Conservation (phyloP, 2,113 vertebrate species). For the Oncorhynchus kisutch region DNA sequence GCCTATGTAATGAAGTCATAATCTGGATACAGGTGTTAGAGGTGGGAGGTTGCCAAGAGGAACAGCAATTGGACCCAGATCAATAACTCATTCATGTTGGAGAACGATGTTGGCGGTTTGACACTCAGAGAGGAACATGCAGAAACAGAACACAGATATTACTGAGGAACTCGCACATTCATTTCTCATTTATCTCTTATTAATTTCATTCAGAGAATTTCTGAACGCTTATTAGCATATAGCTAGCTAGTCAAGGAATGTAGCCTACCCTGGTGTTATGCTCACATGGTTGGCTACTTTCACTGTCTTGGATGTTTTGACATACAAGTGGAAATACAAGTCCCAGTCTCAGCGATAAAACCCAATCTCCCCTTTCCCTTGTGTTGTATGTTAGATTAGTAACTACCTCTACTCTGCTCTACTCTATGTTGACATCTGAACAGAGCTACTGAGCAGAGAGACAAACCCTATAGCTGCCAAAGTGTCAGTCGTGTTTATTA, state of each 20-base stretch:
- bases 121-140: constrained; percentile 33
- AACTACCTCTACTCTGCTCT: background rate
- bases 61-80: constrained; percentile 50
- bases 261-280: background rate
- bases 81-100: constrained; percentile 38
- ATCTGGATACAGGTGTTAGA: constrained; percentile 38
- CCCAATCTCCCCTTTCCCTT: background rate
- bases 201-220: constrained; percentile 13
- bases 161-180: constrained; percentile 11
- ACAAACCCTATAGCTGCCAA: constrained; percentile 12
- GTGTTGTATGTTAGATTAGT: background rate
- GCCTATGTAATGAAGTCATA: constrained; percentile 43
- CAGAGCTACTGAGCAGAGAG: background rate
- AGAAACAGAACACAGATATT: constrained; percentile 30
- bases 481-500: constrained; percentile 1
- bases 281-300: background rate
- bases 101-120: constrained; percentile 40
- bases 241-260: background rate
- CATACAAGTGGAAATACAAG: background rate
- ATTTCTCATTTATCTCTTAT: too few species aligned
- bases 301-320: background rate
- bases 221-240: background rate
- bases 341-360: too few species aligned
- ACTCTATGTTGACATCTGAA: constrained; percentile 3
- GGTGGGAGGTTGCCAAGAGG: constrained; percentile 39